A percentile compares a stretch with the other conserved stretches of the same genome.
Evolutionary conservation across 2,797 vertebrate genomes (phyloP).

Genomic region (Sandelia bainsii): DNA sequence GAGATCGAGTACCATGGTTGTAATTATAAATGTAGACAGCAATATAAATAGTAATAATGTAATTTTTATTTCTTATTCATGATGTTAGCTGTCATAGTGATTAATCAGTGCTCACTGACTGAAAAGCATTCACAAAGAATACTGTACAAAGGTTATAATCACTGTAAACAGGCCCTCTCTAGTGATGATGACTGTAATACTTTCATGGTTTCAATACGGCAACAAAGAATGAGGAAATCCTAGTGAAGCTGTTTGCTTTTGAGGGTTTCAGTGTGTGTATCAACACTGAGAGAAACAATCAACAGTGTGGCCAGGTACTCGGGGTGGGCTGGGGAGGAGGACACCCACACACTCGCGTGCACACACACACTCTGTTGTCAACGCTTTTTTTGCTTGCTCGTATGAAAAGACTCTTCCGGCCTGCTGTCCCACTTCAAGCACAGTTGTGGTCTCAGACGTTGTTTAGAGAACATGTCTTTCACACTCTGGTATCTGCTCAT

Average conservation of each 20-base stretch:
- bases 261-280: slow-evolving; percentile 70
- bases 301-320: slow-evolving; percentile 65
- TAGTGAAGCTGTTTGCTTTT: slow-evolving; percentile 71
- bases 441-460: slow-evolving; percentile 81
- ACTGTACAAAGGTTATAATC: slow-evolving; percentile 31
- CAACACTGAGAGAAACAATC: slow-evolving; percentile 63
- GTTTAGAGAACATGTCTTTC: slow-evolving; percentile 83
- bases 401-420: slow-evolving; percentile 78
- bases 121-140: slow-evolving; percentile 26
- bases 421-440: slow-evolving; percentile 80
- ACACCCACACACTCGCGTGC: slow-evolving; percentile 44
- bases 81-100: background rate
- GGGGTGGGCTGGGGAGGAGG: slow-evolving; percentile 45
- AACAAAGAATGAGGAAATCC: slow-evolving; percentile 70
- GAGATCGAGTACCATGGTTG: background rate
- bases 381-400: slow-evolving; percentile 65
- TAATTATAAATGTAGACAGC: background rate
- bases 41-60: slow-evolving; percentile 1
- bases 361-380: slow-evolving; percentile 62
- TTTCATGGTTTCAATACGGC: slow-evolving; percentile 58
- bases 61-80: background rate
- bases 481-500: slow-evolving; percentile 75
- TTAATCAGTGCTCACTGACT: background rate
- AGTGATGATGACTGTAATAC: slow-evolving; percentile 37
- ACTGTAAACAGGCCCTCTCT: slow-evolving; percentile 36